Base-by-base conservation (phyloP, 1,140 invertebrate genomes). In the Idris sp. region DNA sequence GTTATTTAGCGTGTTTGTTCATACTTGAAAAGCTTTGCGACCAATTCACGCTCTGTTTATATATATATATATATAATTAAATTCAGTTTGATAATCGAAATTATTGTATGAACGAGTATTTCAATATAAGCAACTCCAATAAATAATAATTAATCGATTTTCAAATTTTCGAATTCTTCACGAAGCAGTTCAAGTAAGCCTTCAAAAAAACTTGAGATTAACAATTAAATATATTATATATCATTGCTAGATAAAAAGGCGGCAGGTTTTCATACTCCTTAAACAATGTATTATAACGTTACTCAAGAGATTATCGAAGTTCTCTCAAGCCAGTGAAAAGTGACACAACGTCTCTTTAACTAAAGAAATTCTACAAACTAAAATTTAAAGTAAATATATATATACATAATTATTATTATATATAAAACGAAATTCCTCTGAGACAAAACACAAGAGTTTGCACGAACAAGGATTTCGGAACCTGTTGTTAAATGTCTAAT, bases 401-500 rank as follows among this genome's bases (percentile, higher is more conserved):
- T n/a, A n/a, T n/a, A n/a, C n/a, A n/a, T n/a, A n/a, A n/a, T n/a
- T n/a, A n/a, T n/a, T n/a, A n/a, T n/a, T n/a, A n/a, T n/a, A n/a
- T n/a, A n/a, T n/a, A n/a, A 41, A 49, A 16, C 18, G 9, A 46
- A 46, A 28, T 48, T 28, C 2, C 26, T 48, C 25, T 26, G 8
- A 46, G 48, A 28, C 25, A 26, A 68, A 62, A 43, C 26, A 46
- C 22, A 64, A 62, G 35, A 33, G 59, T 67, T 58, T 33, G 22
- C 67, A 16, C 33, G 48, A 35, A 43, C 8, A 41, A 18, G 8
- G 9, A 58, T 56, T 71, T 79, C 76, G 80, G 80, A 74, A 82
- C 79, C 80, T 81, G 77, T 65, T 79, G 76, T 58, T 62, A 43
- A 62, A 68, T 75, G 79, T 83, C 77, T 81, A 83, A 74, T 81